Evolutionary conservation across 2,888 invertebrate genomes (phyloP), one percentile per base, ranked within the genome.

Genomic region (Caenorhabditis doughertyi): DNA sequence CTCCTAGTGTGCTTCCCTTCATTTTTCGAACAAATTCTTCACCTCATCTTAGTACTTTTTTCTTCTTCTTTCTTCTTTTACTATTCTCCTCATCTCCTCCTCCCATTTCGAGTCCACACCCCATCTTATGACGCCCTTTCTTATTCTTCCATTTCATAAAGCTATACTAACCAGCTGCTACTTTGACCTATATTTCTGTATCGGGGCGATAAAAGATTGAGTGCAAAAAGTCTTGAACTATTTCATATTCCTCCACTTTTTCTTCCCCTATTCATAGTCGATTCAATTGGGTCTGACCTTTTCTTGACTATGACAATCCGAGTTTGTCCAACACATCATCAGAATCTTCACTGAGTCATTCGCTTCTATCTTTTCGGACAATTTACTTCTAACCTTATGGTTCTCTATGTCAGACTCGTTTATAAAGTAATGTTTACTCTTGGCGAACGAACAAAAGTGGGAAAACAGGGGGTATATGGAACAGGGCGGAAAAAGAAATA

Each of bases 351-450:
- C 68, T 68, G 68, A 68, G 35, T 68, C 68, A 68, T 58, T 49
- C 65, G 47, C 51, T 51, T 35, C 56, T 27, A 47, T 62, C 68
- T 53, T 58, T 77, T 62, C 68, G 76, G 60, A 51, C 67, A 51
- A 76, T 68, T 53, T 62, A 70, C 68, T 58, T 49, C 47, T 47
- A 16, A 39, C 5, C n/a, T n/a, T 18, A 79, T 79, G 77, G 77
- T 70, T 79, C 77, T 79, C 70, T 79, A 79, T 79, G 77, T 79
- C 64, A 62, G 77, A 70, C 77, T 79, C 55, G 77, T 79, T 53
- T 79, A 70, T 56, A 79, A 79, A 79, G 77, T 79, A 79, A 79
- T 79, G 77, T 79, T 79, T 70, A 79, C 77, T 53, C 51, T 68
- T 77, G 16, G 60, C 60, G 56, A 67, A 74, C 67, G 73, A 74